Conservation (phyloP, 2,113 vertebrate species). For the Platysternon megacephalum region DNA sequence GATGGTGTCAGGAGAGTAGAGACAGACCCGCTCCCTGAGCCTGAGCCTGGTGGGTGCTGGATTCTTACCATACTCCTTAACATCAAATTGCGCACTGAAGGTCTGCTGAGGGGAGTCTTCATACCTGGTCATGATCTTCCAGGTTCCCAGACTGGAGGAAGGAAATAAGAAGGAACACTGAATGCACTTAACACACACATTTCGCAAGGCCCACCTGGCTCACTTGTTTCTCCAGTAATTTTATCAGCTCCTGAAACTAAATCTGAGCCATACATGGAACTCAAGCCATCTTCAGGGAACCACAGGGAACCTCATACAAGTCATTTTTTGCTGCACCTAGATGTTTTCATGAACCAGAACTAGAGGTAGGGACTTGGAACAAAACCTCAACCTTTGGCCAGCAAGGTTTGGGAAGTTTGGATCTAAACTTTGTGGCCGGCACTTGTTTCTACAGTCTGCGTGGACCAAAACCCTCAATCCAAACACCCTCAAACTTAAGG, state of each 20-base stretch:
- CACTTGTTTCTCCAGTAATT: neutral
- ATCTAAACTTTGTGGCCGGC: neutral
- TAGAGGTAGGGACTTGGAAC: neutral
- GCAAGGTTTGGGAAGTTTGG: neutral
- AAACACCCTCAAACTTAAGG: neutral
- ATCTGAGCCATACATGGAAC: no score
- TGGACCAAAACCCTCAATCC: neutral
- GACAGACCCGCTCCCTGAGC: neutral
- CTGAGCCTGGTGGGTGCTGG: no score
- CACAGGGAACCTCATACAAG: neutral
- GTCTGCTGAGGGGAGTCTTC: constrained; percentile 52
- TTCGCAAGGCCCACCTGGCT: neutral
- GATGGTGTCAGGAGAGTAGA: neutral
- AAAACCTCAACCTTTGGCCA: neutral
- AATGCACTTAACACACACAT: neutral
- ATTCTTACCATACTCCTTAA: constrained; percentile 82
- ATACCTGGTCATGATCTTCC: constrained; percentile 73
- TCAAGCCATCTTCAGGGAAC: neutral
- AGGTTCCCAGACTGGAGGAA: constrained; percentile 74
- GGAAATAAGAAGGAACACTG: neutral
- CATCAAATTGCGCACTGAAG: constrained; percentile 78
- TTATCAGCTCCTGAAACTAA: neutral
- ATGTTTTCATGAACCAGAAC: neutral
- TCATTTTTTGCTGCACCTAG: neutral
- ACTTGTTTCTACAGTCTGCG: neutral